A percentile compares a stretch with the other conserved stretches of the same genome.
Evolutionary conservation across 2,888 invertebrate genomes (phyloP).

Genomic region (Dione juno): DNA sequence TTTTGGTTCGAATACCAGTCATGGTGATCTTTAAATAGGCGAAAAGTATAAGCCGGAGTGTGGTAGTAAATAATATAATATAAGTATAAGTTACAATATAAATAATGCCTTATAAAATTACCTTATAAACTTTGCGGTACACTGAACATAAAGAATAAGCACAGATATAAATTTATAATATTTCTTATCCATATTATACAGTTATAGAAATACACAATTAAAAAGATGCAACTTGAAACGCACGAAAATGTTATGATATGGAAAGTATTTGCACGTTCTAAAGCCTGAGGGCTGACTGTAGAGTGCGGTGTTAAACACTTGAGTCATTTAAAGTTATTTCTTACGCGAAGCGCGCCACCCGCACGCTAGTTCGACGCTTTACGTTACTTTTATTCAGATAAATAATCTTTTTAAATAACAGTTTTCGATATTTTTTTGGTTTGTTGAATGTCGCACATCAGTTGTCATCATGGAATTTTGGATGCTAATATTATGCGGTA

Average conservation of each 20-base stretch:
- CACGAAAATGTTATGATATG: conserved; percentile 11
- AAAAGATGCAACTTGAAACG: not conserved
- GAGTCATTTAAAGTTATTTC: conserved; percentile 58
- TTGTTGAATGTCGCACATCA: conserved; percentile 42
- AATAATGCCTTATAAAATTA: too few species aligned
- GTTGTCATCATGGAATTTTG: conserved; percentile 60
- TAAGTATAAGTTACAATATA: too few species aligned
- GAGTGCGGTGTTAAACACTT: conserved; percentile 42
- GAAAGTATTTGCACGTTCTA: conserved; percentile 33
- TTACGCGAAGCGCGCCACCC: conserved; percentile 70
- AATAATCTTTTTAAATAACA: conserved; percentile 44
- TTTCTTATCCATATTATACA: not conserved
- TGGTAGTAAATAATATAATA: too few species aligned
- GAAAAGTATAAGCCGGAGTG: too few species aligned
- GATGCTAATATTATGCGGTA: conserved; percentile 70
- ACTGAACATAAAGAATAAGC: not conserved
- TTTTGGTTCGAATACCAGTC: too few species aligned
- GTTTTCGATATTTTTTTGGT: conserved; percentile 34
- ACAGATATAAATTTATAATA: not conserved
- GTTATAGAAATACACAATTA: not conserved
- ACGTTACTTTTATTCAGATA: conserved; percentile 55
- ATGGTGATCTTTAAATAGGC: too few species aligned
- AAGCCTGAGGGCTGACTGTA: conserved; percentile 32
- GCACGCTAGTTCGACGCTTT: conserved; percentile 64
- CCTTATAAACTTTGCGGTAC: too few species aligned